Evolutionary conservation across 2,797 vertebrate species (phyloP).

Genomic region (Centroberyx gerrardi): DNA sequence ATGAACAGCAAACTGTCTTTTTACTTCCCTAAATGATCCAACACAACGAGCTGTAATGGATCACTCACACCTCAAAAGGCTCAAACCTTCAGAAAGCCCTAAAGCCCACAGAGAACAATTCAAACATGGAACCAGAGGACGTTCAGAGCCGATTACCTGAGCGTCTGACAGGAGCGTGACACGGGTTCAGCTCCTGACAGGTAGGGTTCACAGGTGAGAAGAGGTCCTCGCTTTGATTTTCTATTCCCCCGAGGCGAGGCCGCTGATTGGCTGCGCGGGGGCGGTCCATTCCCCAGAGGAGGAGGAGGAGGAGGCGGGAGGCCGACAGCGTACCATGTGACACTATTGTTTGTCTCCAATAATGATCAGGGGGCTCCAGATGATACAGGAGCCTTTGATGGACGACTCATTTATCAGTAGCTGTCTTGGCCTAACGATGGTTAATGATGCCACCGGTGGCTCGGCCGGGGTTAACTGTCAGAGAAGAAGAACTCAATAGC

Average conservation of each 20-base stretch:
- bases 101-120: conserved; percentile 1
- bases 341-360: conserved; percentile 78
- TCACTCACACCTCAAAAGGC: not conserved
- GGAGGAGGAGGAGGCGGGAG: conserved; percentile 43
- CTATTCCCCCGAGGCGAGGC: conserved; percentile 35
- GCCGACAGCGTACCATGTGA: conserved; percentile 62
- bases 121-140: not conserved
- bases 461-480: conserved; percentile 48
- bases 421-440: conserved; percentile 78
- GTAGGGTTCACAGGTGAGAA: conserved; percentile 57
- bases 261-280: conserved; percentile 64
- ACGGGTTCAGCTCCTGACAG: conserved; percentile 27
- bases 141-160: not conserved
- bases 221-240: conserved; percentile 36
- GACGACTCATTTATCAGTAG: conserved; percentile 84
- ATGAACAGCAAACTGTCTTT: no score
- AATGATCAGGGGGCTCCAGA: conserved; percentile 76
- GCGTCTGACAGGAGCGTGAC: conserved; percentile 13
- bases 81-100: not conserved
- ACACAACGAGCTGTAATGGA: no score
- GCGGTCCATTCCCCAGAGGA: conserved; percentile 59
- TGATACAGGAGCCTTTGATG: conserved; percentile 82
- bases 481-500: conserved; percentile 1
- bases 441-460: conserved; percentile 75
- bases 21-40: no score